These are phyloP conservation scores for Rhincodon typus DNA, from an alignment of 2,797 vertebrate genomes.

Conservation along the genomic window DNA sequence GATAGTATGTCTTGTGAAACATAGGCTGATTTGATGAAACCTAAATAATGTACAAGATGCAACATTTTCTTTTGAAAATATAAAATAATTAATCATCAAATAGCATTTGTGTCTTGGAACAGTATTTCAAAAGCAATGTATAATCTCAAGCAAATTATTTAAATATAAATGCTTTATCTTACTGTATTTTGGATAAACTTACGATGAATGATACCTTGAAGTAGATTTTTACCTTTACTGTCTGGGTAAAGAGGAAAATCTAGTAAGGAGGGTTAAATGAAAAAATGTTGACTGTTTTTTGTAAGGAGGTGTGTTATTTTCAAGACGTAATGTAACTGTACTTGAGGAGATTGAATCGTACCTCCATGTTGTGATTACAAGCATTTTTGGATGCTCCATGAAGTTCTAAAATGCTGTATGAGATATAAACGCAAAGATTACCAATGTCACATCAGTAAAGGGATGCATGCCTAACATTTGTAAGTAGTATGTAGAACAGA, in stretches of 20 bases:
- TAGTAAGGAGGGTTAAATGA: background rate
- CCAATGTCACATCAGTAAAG: background rate
- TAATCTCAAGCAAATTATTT: background rate
- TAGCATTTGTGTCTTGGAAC: background rate
- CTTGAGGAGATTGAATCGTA: background rate
- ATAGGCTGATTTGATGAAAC: background rate
- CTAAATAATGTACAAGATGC: background rate
- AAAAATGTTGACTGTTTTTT: background rate
- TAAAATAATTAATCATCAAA: background rate
- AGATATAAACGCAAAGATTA: too few species aligned
- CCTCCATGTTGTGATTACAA: background rate
- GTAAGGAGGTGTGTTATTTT: background rate
- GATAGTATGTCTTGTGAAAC: background rate
- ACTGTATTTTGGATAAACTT: background rate
- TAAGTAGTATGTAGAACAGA: background rate
- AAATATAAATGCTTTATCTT: constrained; percentile 8
- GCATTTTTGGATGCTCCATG: background rate
- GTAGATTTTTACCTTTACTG: background rate
- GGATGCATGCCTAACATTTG: background rate
- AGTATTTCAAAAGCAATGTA: constrained; percentile 24
- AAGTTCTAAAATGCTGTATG: too few species aligned
- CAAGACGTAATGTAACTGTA: background rate
- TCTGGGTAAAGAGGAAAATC: background rate
- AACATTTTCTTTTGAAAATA: background rate
- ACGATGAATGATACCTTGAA: background rate